A percentile compares a stretch with the other conserved stretches of the same genome.
These are phyloP conservation scores for Acipenser oxyrinchus DNA, from an alignment of 2,797 vertebrate genomes.

Conservation along the genomic window DNA sequence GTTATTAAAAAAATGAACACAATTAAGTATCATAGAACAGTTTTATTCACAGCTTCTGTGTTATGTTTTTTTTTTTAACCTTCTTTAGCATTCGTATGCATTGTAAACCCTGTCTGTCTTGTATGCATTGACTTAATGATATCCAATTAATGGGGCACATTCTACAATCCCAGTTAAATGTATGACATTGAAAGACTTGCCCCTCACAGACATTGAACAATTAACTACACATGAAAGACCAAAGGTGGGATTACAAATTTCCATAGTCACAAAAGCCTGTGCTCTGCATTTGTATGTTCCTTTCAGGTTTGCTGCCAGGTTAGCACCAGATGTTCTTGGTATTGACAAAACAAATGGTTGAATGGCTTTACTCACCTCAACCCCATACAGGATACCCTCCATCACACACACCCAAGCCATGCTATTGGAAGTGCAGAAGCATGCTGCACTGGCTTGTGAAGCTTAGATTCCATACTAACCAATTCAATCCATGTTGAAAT, in stretches of 20 bases:
- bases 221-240: not conserved
- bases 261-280: not conserved
- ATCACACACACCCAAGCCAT: constrained; percentile 32
- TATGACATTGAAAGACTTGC: not conserved
- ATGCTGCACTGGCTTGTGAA: constrained; percentile 45
- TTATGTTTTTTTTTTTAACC: too few relatives aligned
- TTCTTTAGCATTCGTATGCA: not conserved
- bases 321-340: constrained; percentile 5
- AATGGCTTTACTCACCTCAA: not conserved
- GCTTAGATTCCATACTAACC: constrained; percentile 45
- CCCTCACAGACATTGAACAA: not conserved
- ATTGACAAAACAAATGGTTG: constrained; percentile 5
- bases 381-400: too few relatives aligned
- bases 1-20: too few relatives aligned
- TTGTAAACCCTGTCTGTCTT: not conserved
- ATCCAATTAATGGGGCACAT: not conserved
- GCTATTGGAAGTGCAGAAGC: constrained; percentile 36
- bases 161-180: not conserved
- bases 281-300: not conserved
- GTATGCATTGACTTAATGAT: not conserved
- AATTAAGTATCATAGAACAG: too few relatives aligned
- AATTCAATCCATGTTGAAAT: constrained; percentile 40
- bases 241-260: not conserved
- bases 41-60: not conserved
- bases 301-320: constrained; percentile 2